Percentiles rank a stretch among this genome's conserved stretches.
These are phyloP conservation scores for Ctenopoma multispine DNA, from an alignment of 2,797 vertebrate genomes.

Conservation along the genomic window DNA sequence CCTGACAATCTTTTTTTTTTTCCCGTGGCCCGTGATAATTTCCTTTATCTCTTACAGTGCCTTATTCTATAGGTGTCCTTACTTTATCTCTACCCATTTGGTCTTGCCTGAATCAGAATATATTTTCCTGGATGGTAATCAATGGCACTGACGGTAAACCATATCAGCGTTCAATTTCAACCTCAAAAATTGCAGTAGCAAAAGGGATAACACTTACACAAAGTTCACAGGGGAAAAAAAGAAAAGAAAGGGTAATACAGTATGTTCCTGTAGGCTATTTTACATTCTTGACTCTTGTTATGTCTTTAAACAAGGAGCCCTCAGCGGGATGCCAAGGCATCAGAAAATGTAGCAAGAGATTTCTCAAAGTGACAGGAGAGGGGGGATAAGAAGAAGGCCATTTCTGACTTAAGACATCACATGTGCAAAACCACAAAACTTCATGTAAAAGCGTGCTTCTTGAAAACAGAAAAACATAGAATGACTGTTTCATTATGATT, in stretches of 20 bases:
- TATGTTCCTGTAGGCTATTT: conserved; percentile 64
- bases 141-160: conserved; percentile 58
- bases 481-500: conserved; percentile 33
- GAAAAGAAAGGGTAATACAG: conserved; percentile 38
- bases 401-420: conserved; percentile 81
- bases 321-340: conserved; percentile 65
- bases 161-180: conserved; percentile 52
- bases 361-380: conserved; percentile 65
- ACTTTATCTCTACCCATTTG: conserved; percentile 25
- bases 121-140: conserved; percentile 47
- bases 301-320: conserved; percentile 65
- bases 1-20: conserved; percentile 48
- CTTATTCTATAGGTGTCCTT: conserved; percentile 31
- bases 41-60: conserved; percentile 41
- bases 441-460: conserved; percentile 79
- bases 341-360: conserved; percentile 58
- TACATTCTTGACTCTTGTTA: conserved; percentile 71
- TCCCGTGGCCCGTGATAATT: conserved; percentile 44
- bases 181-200: conserved; percentile 66
- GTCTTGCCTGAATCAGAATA: conserved; percentile 32
- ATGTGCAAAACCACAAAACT: conserved; percentile 84
- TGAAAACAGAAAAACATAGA: conserved; percentile 72
- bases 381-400: conserved; percentile 73
- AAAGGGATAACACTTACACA: conserved; percentile 64
- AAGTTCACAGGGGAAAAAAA: conserved; percentile 45